These are phyloP conservation scores for Hirtodrosophila alboralis DNA, from an alignment of 2,888 invertebrate species.

Conservation along the genomic window DNA sequence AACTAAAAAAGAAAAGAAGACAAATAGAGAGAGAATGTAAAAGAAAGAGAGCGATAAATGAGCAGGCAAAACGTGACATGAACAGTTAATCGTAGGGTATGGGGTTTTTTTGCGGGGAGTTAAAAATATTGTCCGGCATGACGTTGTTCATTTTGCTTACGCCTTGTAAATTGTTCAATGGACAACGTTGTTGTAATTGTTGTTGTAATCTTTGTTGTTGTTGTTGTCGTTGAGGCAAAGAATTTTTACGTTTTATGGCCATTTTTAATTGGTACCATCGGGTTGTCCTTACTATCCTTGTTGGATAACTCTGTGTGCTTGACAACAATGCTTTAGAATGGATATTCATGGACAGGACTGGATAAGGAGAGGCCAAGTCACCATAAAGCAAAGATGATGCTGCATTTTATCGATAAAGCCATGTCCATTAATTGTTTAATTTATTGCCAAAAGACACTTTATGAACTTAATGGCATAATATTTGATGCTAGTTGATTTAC, in stretches of 20 bases:
- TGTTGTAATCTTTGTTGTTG: too few relatives aligned
- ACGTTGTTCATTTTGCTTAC: conserved; percentile 61
- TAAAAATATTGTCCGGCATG: conserved; percentile 56
- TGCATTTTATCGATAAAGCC: conserved; percentile 58
- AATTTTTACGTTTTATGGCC: conserved; percentile 63
- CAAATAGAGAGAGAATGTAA: background rate
- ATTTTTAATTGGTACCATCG: conserved; percentile 65
- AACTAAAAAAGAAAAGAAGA: conserved; percentile 23
- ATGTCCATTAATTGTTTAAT: conserved; percentile 57
- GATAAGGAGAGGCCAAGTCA: background rate
- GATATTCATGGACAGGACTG: conserved; percentile 6
- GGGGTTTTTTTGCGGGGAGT: background rate
- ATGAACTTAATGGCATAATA: conserved; percentile 36
- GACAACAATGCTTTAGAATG: conserved; percentile 33
- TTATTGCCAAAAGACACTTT: conserved; percentile 46
- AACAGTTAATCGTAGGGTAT: conserved; percentile 22
- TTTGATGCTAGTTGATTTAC: conserved; percentile 35
- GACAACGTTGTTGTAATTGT: conserved; percentile 35
- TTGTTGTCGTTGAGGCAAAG: conserved; percentile 17
- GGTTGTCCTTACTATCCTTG: conserved; percentile 5
- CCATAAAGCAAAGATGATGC: conserved; percentile 31
- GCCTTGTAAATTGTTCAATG: conserved; percentile 71
- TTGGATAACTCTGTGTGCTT: conserved; percentile 45
- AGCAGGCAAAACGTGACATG: conserved; percentile 50
- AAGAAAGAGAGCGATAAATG: conserved; percentile 1